Evolutionary conservation across 1,140 invertebrate species (phyloP), one percentile per base, ranked within the genome.

Genomic region (Hypothenemus hampei): DNA sequence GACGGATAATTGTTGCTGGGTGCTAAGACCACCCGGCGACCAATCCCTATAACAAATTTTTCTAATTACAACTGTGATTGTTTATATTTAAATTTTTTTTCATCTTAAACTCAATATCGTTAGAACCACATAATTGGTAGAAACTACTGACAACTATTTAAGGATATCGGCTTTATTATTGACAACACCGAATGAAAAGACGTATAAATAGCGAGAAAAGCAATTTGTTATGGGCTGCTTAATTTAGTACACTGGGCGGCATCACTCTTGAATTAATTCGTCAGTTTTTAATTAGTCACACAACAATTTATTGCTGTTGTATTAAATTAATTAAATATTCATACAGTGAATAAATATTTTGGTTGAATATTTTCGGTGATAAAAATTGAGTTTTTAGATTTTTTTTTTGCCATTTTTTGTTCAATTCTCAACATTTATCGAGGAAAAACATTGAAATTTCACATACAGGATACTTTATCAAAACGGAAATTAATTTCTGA

Each of bases 1-100:
- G 62, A 84, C 81, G 46, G 80, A 81, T 61, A 84, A 71, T 65
- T 78, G 76, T 62, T 78, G 77, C 63, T 76, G 75, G 57, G 70
- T 65, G 63, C 61, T 65, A 64, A 67, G 65, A 66, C 66, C 72
- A 58, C 61, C 71, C 48, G 69, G 70, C 66, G 74, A 74, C 75
- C 75, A 77, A 67, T 77, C 75, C 73, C 75, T 77, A 70, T 60
- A 72, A 72, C 62, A 53, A 58, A 57, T 26, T 7, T 19, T n/a
- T 13, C 1, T 39, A 39, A 1, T n/a, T 13, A 11, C 36, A 39
- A 18, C 10, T 31, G 10, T 31, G 26, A 31, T 31, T 31, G 13
- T 31, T 13, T 31, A 39, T 19, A n/a, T n/a, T 39, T 13, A 39
- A 16, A 1, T 39, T 11, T 8, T 16, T 19, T 10, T 39, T 13